Conservation (phyloP, 1,140 invertebrate genomes). For the Bilobella aurantiaca region DNA sequence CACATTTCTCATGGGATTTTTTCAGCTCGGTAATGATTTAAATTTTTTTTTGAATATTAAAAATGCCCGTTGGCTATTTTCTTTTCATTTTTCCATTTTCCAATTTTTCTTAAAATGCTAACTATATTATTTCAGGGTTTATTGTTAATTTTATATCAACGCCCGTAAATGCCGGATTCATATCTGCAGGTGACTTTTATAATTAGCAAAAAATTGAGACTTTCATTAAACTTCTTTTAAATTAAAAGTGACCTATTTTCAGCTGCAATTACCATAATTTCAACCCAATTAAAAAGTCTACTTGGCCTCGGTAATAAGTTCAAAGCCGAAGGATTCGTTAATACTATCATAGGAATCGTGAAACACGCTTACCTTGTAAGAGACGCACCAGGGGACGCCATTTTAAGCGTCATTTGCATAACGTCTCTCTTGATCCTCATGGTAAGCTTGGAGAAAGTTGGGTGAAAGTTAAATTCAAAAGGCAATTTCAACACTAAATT, state of each 20-base stretch:
- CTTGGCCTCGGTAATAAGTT: conserved; percentile 68
- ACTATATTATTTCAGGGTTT: conserved; percentile 55
- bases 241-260: conserved; percentile 36
- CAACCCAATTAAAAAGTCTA: conserved; percentile 74
- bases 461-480: background rate
- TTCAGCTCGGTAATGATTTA: conserved; percentile 61
- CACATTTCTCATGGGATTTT: conserved; percentile 70
- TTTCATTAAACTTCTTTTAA: conserved; percentile 42
- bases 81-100: background rate
- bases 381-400: conserved; percentile 51
- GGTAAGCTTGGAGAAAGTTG: conserved; percentile 46
- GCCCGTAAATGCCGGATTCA: conserved; percentile 86
- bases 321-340: conserved; percentile 56
- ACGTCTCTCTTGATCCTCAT: conserved; percentile 57
- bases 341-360: conserved; percentile 22
- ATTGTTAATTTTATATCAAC: conserved; percentile 88
- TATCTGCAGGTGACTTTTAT: conserved; percentile 51
- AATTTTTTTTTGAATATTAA: conserved; percentile 3
- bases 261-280: conserved; percentile 83
- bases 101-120: background rate
- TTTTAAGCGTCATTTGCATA: conserved; percentile 61
- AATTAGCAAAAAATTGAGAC: no score
- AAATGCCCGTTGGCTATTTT: no score
- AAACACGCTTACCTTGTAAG: conserved; percentile 36
- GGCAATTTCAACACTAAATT: background rate